These are phyloP conservation scores for Dromococcyx pavoninus DNA, from an alignment of 2,797 vertebrate genomes.

Conservation along the genomic window DNA sequence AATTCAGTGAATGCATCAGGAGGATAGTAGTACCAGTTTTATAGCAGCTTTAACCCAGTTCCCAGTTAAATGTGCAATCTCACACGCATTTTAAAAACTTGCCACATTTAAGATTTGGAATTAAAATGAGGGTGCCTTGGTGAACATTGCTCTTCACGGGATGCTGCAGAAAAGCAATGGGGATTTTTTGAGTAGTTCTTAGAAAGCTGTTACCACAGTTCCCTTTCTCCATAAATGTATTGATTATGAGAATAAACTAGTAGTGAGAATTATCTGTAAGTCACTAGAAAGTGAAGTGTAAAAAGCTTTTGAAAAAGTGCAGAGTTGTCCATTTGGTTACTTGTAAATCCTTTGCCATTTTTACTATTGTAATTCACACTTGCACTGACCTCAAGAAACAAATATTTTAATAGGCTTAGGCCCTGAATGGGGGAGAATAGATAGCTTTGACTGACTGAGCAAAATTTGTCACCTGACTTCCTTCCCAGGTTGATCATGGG, in stretches of 20 bases:
- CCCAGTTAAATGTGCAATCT: conserved; percentile 49
- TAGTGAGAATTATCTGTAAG: neutral
- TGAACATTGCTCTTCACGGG: neutral
- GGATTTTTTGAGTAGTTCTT: neutral
- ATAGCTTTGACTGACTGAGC: neutral
- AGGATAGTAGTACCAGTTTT: conserved; percentile 19
- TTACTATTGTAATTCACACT: neutral
- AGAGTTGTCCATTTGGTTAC: neutral
- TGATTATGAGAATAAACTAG: neutral
- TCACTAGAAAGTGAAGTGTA: neutral
- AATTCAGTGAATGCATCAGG: neutral
- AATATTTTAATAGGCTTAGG: neutral
- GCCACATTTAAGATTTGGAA: conserved; percentile 37
- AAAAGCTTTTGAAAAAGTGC: neutral
- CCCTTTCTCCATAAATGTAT: neutral
- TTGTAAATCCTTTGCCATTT: neutral
- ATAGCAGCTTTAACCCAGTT: conserved; percentile 23
- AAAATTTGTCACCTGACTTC: neutral
- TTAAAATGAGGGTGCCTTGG: conserved; percentile 5
- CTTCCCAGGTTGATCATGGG: neutral
- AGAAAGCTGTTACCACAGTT: conserved; percentile 7
- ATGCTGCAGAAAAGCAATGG: neutral
- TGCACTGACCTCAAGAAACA: neutral
- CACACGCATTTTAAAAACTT: conserved; percentile 29
- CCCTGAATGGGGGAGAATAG: neutral